Evolutionary conservation across 2,888 invertebrate species (phyloP).

Genomic region (Spicauda simplicius): DNA sequence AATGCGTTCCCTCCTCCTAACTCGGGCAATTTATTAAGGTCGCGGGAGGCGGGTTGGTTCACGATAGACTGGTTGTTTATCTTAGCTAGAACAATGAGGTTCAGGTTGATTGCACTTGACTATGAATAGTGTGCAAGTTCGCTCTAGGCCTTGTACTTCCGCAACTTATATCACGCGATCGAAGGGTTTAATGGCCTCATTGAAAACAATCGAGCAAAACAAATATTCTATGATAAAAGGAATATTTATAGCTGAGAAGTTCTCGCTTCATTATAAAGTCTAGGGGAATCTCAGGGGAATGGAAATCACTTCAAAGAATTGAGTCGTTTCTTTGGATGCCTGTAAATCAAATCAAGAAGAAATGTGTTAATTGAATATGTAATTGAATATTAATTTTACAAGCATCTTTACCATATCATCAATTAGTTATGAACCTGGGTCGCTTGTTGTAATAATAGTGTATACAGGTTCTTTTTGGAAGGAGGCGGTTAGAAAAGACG

Average conservation of each 20-base stretch:
- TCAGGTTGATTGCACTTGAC: conserved; percentile 77
- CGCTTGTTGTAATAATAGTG: no score
- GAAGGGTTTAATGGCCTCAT: conserved; percentile 48
- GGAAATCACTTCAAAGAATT: conserved; percentile 10
- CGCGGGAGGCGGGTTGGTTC: conserved; percentile 48
- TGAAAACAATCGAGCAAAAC: conserved; percentile 46
- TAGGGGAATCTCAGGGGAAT: background rate
- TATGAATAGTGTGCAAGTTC: conserved; percentile 66
- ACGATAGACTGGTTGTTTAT: conserved; percentile 47
- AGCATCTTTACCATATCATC: no score
- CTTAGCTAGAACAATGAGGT: conserved; percentile 70
- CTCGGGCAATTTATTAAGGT: conserved; percentile 31
- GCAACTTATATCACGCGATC: conserved; percentile 60
- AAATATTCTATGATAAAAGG: conserved; percentile 26
- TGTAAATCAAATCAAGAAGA: conserved; percentile 1
- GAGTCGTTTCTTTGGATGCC: background rate
- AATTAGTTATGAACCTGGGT: no score
- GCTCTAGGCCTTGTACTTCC: conserved; percentile 63
- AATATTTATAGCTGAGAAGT: conserved; percentile 7
- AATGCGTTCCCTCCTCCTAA: conserved; percentile 42
- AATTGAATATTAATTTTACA: background rate
- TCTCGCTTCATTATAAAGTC: conserved; percentile 11
- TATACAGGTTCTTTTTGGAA: no score
- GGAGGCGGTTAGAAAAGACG: no score
- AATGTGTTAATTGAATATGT: background rate